Percentiles rank a stretch among this genome's conserved stretches.
Evolutionary conservation across 2,113 vertebrate species (phyloP).

Genomic region (Mugil cephalus): DNA sequence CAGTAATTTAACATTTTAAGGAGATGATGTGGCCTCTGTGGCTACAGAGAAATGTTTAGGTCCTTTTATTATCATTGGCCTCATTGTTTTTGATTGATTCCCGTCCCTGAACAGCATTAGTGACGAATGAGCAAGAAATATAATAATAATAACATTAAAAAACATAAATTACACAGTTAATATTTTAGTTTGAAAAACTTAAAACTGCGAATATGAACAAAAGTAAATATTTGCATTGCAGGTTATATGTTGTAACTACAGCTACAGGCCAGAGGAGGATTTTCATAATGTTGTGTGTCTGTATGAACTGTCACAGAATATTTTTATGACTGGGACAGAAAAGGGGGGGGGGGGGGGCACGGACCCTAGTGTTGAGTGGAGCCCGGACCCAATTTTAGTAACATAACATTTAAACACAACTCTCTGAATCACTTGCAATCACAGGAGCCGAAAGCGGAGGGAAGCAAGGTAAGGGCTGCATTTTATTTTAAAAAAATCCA

Average conservation of each 20-base stretch:
- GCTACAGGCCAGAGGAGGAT: neutral
- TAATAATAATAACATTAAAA: no score
- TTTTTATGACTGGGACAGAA: neutral
- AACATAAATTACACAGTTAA: no score
- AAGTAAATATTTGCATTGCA: no score
- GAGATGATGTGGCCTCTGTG: no score
- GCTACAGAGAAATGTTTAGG: no score
- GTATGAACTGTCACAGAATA: neutral
- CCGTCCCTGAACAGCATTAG: neutral
- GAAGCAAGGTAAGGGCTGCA: slow-evolving; percentile 84
- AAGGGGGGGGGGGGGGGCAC: slow-evolving; percentile 1
- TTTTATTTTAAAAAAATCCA: slow-evolving; percentile 50
- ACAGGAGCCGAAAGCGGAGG: slow-evolving; percentile 86
- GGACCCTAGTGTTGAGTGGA: slow-evolving; percentile 55
- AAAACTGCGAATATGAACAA: no score
- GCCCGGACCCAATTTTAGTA: slow-evolving; percentile 46
- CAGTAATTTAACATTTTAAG: no score
- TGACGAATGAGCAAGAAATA: neutral
- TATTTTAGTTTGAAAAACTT: no score
- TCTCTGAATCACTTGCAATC: slow-evolving; percentile 87
- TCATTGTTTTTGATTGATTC: no score
- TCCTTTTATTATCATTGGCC: no score
- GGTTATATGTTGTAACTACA: no score
- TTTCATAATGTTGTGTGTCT: neutral
- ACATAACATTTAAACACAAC: slow-evolving; percentile 82